Base-by-base conservation (phyloP, 2,797 vertebrate species). In the Sebastes paucispinis region DNA sequence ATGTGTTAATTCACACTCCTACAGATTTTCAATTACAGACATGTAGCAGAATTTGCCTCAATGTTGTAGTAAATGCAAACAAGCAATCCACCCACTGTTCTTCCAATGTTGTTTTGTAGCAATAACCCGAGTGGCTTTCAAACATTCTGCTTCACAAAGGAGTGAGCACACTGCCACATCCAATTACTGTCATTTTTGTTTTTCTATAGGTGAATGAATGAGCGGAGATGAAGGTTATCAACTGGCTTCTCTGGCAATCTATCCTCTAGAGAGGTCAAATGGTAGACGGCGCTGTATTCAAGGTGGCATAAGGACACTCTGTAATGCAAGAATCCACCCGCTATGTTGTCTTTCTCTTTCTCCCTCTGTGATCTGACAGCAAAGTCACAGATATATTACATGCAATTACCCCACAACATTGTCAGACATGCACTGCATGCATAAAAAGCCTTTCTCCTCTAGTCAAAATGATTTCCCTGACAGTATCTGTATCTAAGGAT, bases 111-210 rank as follows among this genome's bases (percentile, higher is more conserved):
- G 68, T 75, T 79, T 57, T 59, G 24, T 29, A 64, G 69, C 52
- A 75, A 34, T 47, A 80, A 71, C 29, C 16, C 18, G 18, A 72
- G 58, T 9, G 64, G 36, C 34, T 79, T 73, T 77, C 73, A 80
- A 85, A 80, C 66, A 75, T 82, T 79, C 14, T 31, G 60, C 64
- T 80, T 70, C 31, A 72, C 62, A 78, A 70, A 50, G 39, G 47
- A 65, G 9, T 25, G 50, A 66, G 66, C 55, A 39, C 36, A 24
- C 25, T 81, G 80, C 74, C 83, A 88, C 65, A 77, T 88, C 55
- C 78, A 90, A 89, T 91, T 79, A 88, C 71, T 79, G 73, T 89
- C 79, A 81, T 69, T 83, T 87, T 63, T 62, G 65, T 80, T 85
- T 85, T 86, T 64, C 72, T 70, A 82, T 80, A 87, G 64, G 73